Conservation (phyloP, 2,113 vertebrate species). For the Chinchilla lanigera region DNA sequence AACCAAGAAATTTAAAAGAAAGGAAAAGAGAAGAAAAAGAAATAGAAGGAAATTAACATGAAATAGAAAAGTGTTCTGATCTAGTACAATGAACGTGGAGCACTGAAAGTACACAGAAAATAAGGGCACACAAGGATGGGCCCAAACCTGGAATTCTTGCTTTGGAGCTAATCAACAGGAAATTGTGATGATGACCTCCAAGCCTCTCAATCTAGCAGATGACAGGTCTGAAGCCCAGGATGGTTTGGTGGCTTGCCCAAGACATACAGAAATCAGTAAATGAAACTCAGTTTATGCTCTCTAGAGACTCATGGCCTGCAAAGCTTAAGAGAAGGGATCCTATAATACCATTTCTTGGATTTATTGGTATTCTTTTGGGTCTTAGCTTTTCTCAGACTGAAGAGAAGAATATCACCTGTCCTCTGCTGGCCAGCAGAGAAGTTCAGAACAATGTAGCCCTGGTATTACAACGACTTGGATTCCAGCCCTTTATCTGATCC, state of each 20-base stretch:
- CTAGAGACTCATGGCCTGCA: not conserved
- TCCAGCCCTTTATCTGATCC: not conserved
- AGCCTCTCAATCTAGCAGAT: not conserved
- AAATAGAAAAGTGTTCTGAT: not conserved
- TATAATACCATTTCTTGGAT: not conserved
- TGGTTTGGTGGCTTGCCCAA: not conserved
- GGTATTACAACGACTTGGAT: not conserved
- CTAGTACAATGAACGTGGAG: not conserved
- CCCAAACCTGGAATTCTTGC: not conserved
- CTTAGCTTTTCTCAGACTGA: not conserved
- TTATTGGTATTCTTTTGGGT: not conserved
- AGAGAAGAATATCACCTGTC: not conserved
- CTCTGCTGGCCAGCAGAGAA: not conserved
- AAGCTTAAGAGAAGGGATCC: not conserved
- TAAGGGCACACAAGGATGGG: not conserved
- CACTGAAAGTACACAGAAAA: fast-evolving
- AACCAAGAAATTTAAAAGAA: not conserved
- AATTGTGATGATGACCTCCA: not conserved
- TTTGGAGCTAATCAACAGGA: not conserved
- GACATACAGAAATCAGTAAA: not conserved
- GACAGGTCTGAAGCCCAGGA: not conserved
- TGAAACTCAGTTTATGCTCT: not conserved
- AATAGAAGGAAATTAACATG: not conserved
- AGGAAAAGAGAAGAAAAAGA: not conserved
- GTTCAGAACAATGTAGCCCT: not conserved